Base-by-base conservation (phyloP, 2,797 vertebrate species). In the Bradypodion ventrale region DNA sequence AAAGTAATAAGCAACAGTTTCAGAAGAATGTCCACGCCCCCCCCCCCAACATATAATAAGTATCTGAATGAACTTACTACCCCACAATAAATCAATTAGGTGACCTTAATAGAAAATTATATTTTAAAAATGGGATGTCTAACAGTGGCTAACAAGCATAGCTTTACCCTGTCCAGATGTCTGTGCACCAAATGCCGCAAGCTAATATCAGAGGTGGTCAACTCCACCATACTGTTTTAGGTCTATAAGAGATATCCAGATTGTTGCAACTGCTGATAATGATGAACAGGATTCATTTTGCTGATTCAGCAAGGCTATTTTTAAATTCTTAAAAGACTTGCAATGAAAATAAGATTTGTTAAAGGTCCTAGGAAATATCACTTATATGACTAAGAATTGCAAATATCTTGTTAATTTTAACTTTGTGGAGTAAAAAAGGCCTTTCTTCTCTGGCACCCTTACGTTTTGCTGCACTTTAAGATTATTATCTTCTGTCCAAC, bases 321-420 rank as follows among this genome's bases (percentile, higher is more conserved):
- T 49, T 62, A n/a, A 7, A 35, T 70, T 60, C 40, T 78, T 62
- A 37, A 73, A 35, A 29, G 52, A 12, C 56, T 27, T 85, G 37
- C 21, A 75, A 4, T 56, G 12, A 75, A 80, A 62, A 37, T 78
- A 37, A 70, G 46, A 62, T 56, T 68, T 69, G 29, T n/a, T 44
- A 63, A 52, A 52, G 37, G 59, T 60, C 40, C 49, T 16, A 56
- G 77, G 42, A 78, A 78, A 65, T 37, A 56, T 56, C 21, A 49
- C 44, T 84, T 56, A 66, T 32, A 49, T 85, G 75, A 89, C 63
- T 89, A 87, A 91, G 75, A 89, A 85, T 88, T 84, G 85, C 80
- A 91, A 70, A 86, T 87, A 88, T 69, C 89, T 46, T 84, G 81
- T 75, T 63, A 89, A 49, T 90, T 23, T 88, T 83, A 90, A 84